Evolutionary conservation across 2,797 vertebrate genomes (phyloP).

Genomic region (Gadopsis bispinosus): DNA sequence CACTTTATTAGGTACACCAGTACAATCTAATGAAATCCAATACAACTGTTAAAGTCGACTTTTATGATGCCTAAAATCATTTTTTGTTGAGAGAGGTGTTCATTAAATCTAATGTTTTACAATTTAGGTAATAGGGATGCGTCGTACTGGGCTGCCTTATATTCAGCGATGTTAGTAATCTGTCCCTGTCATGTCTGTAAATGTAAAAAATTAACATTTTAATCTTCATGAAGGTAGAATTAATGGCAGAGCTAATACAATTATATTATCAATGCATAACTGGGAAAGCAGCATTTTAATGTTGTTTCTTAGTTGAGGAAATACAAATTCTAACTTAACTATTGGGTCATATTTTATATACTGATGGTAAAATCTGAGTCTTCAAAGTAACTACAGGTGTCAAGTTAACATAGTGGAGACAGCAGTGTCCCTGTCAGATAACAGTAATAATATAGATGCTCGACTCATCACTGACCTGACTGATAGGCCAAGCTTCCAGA

Average conservation of each 20-base stretch:
- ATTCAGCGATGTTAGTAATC: neutral
- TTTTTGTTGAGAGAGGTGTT: neutral
- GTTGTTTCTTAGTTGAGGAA: neutral
- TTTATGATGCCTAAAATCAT: neutral
- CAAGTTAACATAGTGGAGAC: neutral
- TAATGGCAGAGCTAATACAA: neutral
- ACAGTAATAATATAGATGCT: neutral
- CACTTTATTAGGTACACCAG: neutral
- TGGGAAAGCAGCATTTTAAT: neutral
- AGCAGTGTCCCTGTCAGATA: slow-evolving; percentile 7
- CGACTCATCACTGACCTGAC: slow-evolving; percentile 9
- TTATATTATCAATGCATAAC: neutral
- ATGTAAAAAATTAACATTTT: neutral
- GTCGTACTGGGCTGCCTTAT: neutral
- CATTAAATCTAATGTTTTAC: neutral
- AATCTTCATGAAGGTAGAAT: neutral
- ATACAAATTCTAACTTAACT: neutral
- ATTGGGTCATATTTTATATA: neutral
- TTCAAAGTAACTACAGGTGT: slow-evolving; percentile 8
- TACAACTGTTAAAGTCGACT: neutral
- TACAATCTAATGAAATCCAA: neutral
- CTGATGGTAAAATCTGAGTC: neutral
- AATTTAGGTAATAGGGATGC: neutral
- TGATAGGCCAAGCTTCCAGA: slow-evolving; percentile 10
- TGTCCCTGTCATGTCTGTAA: too few relatives aligned